Evolutionary conservation across 1,140 invertebrate species (phyloP).

Genomic region (Aphidius ervi): DNA sequence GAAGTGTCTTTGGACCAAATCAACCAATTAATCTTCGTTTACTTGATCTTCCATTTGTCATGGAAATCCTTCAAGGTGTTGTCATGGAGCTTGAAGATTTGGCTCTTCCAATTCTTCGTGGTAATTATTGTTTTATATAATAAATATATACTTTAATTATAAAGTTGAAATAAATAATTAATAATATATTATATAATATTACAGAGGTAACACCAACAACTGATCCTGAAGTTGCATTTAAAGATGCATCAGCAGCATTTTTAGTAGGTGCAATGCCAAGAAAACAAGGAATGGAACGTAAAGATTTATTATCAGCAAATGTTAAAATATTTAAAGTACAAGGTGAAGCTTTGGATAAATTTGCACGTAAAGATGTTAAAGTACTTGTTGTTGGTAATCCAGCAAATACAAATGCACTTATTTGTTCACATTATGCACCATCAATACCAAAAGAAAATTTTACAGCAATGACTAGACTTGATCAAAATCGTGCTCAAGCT

Average conservation of each 20-base stretch:
- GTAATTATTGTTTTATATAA: constrained; percentile 40
- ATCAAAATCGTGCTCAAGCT: constrained; percentile 93
- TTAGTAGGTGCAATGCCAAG: constrained; percentile 98
- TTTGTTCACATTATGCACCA: constrained; percentile 95
- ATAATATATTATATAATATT: constrained; percentile 14
- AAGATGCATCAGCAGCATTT: constrained; percentile 96
- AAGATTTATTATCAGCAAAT: constrained; percentile 92
- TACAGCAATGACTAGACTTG: constrained; percentile 95
- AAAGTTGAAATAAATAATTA: not conserved
- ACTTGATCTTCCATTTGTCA: constrained; percentile 93
- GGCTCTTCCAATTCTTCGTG: constrained; percentile 81
- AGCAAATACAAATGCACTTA: constrained; percentile 97
- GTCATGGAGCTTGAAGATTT: constrained; percentile 97
- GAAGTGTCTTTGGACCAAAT: constrained; percentile 91
- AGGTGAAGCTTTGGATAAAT: constrained; percentile 89
- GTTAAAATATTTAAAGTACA: constrained; percentile 98
- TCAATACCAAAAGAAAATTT: constrained; percentile 97
- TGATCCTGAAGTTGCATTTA: constrained; percentile 86
- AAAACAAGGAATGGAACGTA: constrained; percentile 98
- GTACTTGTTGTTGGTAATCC: constrained; percentile 98
- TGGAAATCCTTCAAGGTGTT: constrained; percentile 91
- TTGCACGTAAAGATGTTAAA: constrained; percentile 92
- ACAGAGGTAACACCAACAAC: constrained; percentile 80
- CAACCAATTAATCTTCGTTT: constrained; percentile 88
- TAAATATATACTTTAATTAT: not conserved